Evolutionary conservation across 2,797 vertebrate genomes (phyloP), one percentile per base, ranked within the genome.

Genomic region (Acropternis orthonyx): DNA sequence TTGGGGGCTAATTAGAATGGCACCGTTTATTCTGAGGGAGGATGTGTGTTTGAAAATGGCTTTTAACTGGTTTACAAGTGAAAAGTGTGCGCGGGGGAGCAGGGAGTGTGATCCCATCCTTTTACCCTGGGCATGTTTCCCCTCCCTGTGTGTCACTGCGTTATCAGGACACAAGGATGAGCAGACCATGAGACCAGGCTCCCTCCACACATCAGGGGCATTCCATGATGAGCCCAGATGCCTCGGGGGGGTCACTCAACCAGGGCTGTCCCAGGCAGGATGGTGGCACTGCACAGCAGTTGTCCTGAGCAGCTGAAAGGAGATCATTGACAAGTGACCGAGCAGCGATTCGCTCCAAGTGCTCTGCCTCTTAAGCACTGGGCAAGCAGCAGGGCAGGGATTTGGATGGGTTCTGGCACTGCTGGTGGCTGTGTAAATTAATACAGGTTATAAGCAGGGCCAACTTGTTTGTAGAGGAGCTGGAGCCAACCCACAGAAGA

Each of bases 401-500:
- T 51, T 61, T 24, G 56, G 56, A 30, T 1, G 1, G 56, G 80
- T 87, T 69, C 84, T 67, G 91, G 90, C 92, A 75, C 93, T 90
- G 93, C 74, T 86, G 68, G 81, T 77, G 92, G 91, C 90, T 89
- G 2, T n/a, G 77, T 65, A 80, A 96, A 95, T 95, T 85, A 73
- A 75, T 73, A 18, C 66, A 87, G 90, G 91, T 87, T 88, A 36
- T 75, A 75, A 93, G 89, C 81, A 80, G 91, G 88, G 91, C 92
- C 93, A 92, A 5, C 80, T 59, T 95, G 93, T 95, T 94, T 92
- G 78, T 48, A 85, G 79, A 85, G 83, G 74, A 93, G 85, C 66
- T 18, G 58, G 91, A 97, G 85, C 82, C 95, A 93, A 89, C 93
- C 91, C 87, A 6, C 85, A 88, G 92, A 91, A 94, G 94, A 73